Evolutionary conservation across 64 coral and sea anemone genomes (phyloP).

Genomic region (Hydrozoanthus tunicans): DNA sequence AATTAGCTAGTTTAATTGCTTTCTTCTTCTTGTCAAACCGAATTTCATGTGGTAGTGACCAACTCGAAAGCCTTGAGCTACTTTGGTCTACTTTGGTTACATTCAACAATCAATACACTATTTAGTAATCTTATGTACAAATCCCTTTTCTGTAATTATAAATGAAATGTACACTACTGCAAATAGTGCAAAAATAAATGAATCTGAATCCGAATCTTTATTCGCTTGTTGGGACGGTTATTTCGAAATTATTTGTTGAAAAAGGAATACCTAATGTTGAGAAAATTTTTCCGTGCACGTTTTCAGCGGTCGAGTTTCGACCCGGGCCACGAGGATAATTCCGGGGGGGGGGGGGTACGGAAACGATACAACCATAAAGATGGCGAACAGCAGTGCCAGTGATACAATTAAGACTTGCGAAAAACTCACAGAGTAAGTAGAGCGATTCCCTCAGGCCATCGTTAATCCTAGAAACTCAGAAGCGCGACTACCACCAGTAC

Average conservation of each 20-base stretch:
- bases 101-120: too few relatives aligned
- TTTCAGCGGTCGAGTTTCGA: conserved; percentile 32
- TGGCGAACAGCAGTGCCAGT: conserved; percentile 1
- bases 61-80: too few relatives aligned
- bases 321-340: conserved; percentile 31
- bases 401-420: conserved; percentile 12
- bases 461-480: conserved; percentile 14
- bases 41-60: too few relatives aligned
- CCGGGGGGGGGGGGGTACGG: not conserved
- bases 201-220: too few relatives aligned
- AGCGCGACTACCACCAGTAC: conserved; percentile 2
- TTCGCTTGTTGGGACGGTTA: conserved; percentile 6
- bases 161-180: too few relatives aligned
- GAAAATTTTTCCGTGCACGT: conserved; percentile 7
- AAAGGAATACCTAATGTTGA: conserved; percentile 23
- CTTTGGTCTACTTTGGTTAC: too few relatives aligned
- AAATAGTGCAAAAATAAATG: too few relatives aligned
- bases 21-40: too few relatives aligned
- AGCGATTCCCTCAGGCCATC: not conserved
- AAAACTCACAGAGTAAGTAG: not conserved
- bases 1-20: too few relatives aligned
- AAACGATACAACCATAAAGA: conserved; percentile 28
- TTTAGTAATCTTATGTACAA: too few relatives aligned
- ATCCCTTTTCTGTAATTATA: too few relatives aligned
- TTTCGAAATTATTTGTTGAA: conserved; percentile 35